A percentile compares a stretch with the other conserved stretches of the same genome.
Conservation (phyloP, 2,888 invertebrate genomes). For the Drosophila silvestris region DNA sequence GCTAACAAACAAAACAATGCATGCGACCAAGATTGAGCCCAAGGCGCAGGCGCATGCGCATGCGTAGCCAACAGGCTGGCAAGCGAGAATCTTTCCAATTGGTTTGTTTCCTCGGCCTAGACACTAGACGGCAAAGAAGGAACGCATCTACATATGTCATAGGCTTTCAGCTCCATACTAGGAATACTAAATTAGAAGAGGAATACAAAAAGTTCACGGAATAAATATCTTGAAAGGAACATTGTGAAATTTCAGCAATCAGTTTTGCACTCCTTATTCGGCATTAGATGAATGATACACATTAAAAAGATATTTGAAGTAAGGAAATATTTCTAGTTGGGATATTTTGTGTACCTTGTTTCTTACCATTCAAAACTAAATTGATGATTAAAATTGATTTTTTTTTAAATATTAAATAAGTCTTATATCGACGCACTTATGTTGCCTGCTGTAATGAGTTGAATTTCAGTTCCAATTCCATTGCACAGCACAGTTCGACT, state of each 20-base stretch:
- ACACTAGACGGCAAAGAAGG: conserved; percentile 50
- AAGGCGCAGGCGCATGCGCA: conserved; percentile 38
- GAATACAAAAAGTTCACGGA: neutral
- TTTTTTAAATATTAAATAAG: neutral
- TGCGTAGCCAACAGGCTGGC: conserved; percentile 57
- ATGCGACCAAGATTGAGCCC: conserved; percentile 54
- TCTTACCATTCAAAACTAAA: neutral
- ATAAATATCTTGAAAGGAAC: neutral
- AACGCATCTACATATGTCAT: conserved; percentile 32
- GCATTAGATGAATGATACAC: neutral
- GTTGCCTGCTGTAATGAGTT: conserved; percentile 51
- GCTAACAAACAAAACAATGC: conserved; percentile 72
- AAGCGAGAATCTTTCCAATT: conserved; percentile 56
- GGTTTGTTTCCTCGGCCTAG: conserved; percentile 37
- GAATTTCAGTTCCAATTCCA: conserved; percentile 37
- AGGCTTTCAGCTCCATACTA: conserved; percentile 5
- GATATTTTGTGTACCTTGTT: neutral
- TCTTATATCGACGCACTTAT: conserved; percentile 3
- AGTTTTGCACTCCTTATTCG: neutral
- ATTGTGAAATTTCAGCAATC: conserved; percentile 2
- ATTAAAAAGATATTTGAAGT: neutral
- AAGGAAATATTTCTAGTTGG: neutral
- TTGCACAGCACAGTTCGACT: conserved; percentile 23
- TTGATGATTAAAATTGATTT: neutral
- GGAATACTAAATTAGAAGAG: neutral